phyloP scores from a whole-genome alignment of 2,888 invertebrate species.

The Pogonocherus hispidulus region DNA sequence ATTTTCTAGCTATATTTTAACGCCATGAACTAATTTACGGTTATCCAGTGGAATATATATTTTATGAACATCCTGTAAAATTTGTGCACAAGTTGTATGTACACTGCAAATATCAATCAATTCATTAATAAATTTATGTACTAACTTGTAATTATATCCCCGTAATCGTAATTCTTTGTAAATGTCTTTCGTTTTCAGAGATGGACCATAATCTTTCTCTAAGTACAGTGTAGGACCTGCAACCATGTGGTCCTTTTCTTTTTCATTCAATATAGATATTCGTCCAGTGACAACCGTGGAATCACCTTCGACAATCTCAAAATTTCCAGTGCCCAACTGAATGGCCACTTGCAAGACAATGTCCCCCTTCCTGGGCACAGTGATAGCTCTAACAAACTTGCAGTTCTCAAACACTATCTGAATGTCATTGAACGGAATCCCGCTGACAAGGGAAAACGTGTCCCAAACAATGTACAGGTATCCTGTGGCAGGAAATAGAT shows the following conservation, averaged over 20 bases:
- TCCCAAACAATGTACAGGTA: constrained; percentile 36
- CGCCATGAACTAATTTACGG: no score
- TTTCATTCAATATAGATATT: constrained; percentile 59
- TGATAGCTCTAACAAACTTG: constrained; percentile 66
- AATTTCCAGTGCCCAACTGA: constrained; percentile 56
- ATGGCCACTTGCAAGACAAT: constrained; percentile 54
- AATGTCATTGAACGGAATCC: not conserved
- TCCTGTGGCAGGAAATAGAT: constrained; percentile 75
- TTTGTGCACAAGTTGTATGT: no score
- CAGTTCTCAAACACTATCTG: constrained; percentile 1
- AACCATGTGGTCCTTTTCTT: constrained; percentile 55
- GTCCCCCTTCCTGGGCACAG: constrained; percentile 67
- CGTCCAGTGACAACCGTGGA: constrained; percentile 48
- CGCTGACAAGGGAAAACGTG: not conserved
- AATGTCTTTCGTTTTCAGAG: constrained; percentile 70
- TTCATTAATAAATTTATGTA: constrained; percentile 73
- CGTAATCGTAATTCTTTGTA: constrained; percentile 78
- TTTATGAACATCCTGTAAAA: no score
- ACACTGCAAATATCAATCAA: no score
- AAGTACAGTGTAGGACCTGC: not conserved
- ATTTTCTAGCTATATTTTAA: no score
- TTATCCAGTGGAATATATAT: no score
- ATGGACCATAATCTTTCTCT: not conserved
- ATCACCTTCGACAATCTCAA: constrained; percentile 57
- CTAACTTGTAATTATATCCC: constrained; percentile 75